These are phyloP conservation scores for Trichonephila inaurata DNA, from an alignment of 1,140 invertebrate species.

Conservation along the genomic window DNA sequence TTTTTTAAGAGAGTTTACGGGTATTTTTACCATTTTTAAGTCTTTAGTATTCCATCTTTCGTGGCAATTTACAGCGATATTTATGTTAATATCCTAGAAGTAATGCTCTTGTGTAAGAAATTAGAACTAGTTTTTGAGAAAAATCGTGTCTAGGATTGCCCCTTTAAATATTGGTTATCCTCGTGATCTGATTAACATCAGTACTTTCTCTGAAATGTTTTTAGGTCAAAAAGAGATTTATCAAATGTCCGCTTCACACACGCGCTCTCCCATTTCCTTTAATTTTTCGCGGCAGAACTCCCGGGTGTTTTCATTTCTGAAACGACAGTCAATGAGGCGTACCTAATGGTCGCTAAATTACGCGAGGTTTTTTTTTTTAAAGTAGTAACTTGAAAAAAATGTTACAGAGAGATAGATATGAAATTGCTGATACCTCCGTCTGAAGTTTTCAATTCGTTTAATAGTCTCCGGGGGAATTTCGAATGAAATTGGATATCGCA, in stretches of 20 bases:
- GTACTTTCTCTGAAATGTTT: neutral
- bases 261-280: neutral
- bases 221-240: neutral
- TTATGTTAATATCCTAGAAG: no score
- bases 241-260: neutral
- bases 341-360: neutral
- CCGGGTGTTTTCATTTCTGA: neutral
- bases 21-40: no score
- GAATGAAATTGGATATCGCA: neutral
- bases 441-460: no score
- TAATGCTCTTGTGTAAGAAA: neutral
- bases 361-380: neutral
- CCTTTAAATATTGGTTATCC: neutral
- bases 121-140: neutral
- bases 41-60: no score
- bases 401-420: no score
- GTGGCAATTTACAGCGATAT: no score
- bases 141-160: neutral
- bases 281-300: neutral
- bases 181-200: neutral
- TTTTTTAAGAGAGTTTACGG: no score
- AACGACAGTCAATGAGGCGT: neutral
- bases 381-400: no score
- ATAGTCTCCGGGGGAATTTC: no score
- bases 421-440: no score